Evolutionary conservation across 1,140 invertebrate genomes (phyloP), one percentile per base, ranked within the genome.

Genomic region (Orius laevigatus): DNA sequence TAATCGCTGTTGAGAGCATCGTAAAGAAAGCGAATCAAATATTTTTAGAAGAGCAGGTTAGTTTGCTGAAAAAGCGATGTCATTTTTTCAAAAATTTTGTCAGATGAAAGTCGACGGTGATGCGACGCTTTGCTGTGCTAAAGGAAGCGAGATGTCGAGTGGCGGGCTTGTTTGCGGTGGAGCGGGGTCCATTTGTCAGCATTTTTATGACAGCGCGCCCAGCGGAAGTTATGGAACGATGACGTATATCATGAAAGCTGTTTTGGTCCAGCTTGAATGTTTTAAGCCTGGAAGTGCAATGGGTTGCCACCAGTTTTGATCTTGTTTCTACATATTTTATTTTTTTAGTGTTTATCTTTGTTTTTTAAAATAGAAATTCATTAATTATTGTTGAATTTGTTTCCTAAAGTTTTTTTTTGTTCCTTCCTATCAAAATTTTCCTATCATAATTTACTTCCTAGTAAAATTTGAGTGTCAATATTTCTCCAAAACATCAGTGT

Each of bases 171-270:
- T 87, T 2, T 96, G 92, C 62, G 85, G 85, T 32, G 92, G 92
- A 32, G 86, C 90, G 34, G 89, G 85, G 0, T 88, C 84, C 51
- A 89, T 98, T 51, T 98, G 94, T 65, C 85, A 90, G 65, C 89
- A 95, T 66, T 87, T 98, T 60, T 98, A 97, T 64, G 95, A 98
- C 64, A 89, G 83, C 63, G 94, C 95, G 14, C 95, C 95, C 4
- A 95, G 90, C 63, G 95, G 95, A 36, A 81, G 81, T 59, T 97
- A 78, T 66, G 95, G 95, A 48, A 97, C 94, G 12, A 96, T 97
- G 88, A 94, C 91, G 1, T 98, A 98, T 59, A 75, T 98, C 57
- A 86, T 90, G 20, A 75, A 88, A 58, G 85, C 91, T 1, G 75
- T 90, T 11, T 81, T 83, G 35, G 66, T 71, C 0, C 70, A 79